Conservation (phyloP, 2,113 vertebrate genomes). For the Catagonus wagneri region DNA sequence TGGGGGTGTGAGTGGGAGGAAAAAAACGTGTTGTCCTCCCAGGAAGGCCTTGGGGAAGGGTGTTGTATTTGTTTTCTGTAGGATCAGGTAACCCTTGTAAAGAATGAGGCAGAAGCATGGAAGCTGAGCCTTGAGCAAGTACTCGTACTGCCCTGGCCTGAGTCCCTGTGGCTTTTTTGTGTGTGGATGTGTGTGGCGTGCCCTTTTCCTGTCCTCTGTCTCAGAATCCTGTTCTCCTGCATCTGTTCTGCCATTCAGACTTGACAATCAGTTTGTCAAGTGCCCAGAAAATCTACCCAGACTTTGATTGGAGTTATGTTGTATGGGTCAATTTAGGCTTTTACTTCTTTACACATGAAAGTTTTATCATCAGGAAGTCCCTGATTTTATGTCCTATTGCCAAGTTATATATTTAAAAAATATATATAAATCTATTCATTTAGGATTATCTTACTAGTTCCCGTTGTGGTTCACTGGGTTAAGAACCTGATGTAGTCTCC, state of each 20-base stretch:
- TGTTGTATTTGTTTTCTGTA: neutral
- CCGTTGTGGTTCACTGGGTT: too few species aligned
- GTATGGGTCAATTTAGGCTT: neutral
- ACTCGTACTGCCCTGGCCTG: rapidly evolving
- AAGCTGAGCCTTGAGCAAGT: neutral
- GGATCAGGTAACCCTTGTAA: neutral
- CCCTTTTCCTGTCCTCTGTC: neutral
- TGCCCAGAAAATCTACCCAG: neutral
- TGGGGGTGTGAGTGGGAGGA: neutral
- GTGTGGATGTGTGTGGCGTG: too few species aligned
- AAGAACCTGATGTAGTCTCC: too few species aligned
- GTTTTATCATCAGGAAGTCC: neutral
- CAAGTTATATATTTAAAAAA: neutral
- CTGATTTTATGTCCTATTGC: neutral
- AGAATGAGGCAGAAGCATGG: neutral
- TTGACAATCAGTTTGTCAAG: neutral
- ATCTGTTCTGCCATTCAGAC: neutral
- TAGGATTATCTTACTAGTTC: neutral
- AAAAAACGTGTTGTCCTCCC: too few species aligned
- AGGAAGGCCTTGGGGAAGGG: neutral
- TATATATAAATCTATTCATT: neutral
- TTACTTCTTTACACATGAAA: neutral
- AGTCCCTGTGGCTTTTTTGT: neutral
- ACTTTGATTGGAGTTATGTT: neutral
- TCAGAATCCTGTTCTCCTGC: neutral